These are phyloP conservation scores for Eupristina koningsbergeri DNA, from an alignment of 1,140 invertebrate genomes.

Conservation along the genomic window DNA sequence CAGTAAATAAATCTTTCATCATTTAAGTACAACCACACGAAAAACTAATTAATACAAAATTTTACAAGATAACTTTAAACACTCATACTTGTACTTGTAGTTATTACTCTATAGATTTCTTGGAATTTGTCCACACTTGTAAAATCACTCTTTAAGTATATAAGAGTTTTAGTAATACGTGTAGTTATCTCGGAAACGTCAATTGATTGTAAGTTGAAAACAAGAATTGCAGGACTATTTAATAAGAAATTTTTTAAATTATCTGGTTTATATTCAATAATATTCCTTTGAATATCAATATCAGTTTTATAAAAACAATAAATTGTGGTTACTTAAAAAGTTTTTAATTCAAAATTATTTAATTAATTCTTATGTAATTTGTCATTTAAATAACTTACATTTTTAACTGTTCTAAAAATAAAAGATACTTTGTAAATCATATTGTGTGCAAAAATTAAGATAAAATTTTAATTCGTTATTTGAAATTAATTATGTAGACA, in stretches of 20 bases:
- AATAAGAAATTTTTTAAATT: constrained; percentile 13
- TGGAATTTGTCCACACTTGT: not conserved
- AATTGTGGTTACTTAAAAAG: too few species aligned
- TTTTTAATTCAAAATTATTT: too few species aligned
- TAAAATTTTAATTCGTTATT: not conserved
- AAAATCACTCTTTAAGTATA: constrained; percentile 24
- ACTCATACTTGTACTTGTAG: not conserved
- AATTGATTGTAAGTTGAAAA: constrained; percentile 46
- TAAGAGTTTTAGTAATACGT: constrained; percentile 14
- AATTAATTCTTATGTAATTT: too few species aligned
- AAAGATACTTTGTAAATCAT: too few species aligned
- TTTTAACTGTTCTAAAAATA: too few species aligned
- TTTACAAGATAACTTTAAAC: not conserved
- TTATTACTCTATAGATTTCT: not conserved
- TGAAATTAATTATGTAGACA: not conserved
- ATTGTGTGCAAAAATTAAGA: not conserved
- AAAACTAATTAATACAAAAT: not conserved
- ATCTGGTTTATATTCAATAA: too few species aligned
- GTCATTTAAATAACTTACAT: too few species aligned
- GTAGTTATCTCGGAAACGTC: constrained; percentile 23
- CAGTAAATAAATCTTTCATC: constrained; percentile 24
- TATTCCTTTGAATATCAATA: not conserved
- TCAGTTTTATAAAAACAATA: too few species aligned
- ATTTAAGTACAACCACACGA: constrained; percentile 30
- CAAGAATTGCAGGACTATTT: not conserved